A percentile compares a stretch with the other conserved stretches of the same genome.
These are phyloP conservation scores for Cremastinae sp. DNA, from an alignment of 2,888 invertebrate genomes.

Conservation along the genomic window DNA sequence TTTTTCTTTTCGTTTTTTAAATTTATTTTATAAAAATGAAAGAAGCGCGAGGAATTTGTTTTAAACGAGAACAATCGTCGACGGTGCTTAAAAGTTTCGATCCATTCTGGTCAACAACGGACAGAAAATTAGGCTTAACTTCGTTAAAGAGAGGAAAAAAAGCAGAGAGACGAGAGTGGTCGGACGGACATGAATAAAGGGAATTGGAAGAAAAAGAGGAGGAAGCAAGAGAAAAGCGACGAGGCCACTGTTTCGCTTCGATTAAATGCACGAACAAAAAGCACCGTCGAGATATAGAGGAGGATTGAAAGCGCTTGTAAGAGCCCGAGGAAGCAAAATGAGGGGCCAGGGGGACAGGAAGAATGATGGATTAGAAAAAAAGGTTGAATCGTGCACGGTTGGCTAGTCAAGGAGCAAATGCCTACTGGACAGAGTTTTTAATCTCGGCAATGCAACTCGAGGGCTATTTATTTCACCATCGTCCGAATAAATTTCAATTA, in stretches of 20 bases:
- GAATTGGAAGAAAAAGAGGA: not conserved
- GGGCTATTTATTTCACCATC: conserved; percentile 3
- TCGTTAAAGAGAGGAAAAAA: no score
- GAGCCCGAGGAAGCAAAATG: not conserved
- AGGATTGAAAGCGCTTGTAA: conserved; percentile 3
- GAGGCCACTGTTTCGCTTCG: no score
- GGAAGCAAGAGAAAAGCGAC: not conserved
- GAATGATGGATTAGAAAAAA: conserved; percentile 36
- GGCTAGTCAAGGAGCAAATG: conserved; percentile 42
- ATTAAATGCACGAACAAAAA: not conserved
- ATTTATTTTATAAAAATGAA: no score
- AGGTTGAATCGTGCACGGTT: conserved; percentile 42
- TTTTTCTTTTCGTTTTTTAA: no score
- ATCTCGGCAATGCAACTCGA: not conserved
- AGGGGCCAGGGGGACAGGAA: conserved; percentile 3
- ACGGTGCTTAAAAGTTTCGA: no score
- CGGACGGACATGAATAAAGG: not conserved
- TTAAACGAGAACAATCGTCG: no score
- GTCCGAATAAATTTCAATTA: no score
- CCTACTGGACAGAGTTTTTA: conserved; percentile 11
- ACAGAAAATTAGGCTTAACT: no score
- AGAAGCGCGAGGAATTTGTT: no score
- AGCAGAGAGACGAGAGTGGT: no score
- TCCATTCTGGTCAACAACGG: no score
- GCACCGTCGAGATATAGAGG: not conserved